phyloP scores from a whole-genome alignment of 2,797 vertebrate species.

The Cheirogaleus major region DNA sequence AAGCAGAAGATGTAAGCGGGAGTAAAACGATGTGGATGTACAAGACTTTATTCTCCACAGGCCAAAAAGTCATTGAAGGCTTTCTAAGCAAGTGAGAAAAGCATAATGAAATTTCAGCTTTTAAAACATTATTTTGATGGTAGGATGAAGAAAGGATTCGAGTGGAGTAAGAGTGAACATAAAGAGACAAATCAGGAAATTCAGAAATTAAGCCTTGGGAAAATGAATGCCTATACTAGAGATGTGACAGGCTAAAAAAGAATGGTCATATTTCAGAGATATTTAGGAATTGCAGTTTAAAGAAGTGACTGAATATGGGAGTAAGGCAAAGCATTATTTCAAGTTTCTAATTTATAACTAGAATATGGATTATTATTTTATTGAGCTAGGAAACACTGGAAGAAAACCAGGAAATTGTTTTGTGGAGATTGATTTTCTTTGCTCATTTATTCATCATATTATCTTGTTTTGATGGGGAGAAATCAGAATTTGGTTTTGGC shows the following conservation, averaged over 20 bases:
- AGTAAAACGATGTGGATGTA: neutral
- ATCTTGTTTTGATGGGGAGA: neutral
- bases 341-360: neutral
- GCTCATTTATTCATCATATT: neutral
- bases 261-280: neutral
- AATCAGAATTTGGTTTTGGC: neutral
- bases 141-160: neutral
- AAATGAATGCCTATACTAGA: neutral
- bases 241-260: neutral
- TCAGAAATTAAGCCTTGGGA: neutral
- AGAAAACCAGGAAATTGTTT: neutral
- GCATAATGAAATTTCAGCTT: neutral
- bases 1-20: neutral
- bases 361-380: neutral
- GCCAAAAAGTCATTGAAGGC: neutral
- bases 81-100: neutral
- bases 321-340: neutral
- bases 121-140: neutral
- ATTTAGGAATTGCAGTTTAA: neutral
- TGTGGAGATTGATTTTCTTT: neutral
- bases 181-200: neutral
- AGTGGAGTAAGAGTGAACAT: neutral
- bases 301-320: neutral
- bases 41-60: neutral
- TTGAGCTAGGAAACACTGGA: neutral